Conservation (phyloP, 1,140 invertebrate species). For the Mactra quadrangularis region DNA sequence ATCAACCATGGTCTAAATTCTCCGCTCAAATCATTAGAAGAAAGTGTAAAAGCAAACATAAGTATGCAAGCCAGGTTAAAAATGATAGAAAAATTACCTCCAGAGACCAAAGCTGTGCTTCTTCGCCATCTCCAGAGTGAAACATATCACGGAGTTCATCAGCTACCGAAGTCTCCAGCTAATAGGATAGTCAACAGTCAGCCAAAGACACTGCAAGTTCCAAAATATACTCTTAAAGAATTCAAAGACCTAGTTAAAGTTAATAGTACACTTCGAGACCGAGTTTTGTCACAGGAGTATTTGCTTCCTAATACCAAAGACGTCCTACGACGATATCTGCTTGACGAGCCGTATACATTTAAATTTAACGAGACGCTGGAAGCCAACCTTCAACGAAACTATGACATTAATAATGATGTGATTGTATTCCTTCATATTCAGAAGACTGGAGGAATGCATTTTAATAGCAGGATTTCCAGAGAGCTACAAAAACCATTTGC, state of each 20-base stretch:
- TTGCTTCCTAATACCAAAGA: constrained; percentile 4
- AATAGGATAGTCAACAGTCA: too few species aligned
- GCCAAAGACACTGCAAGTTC: too few species aligned
- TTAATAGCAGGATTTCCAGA: constrained; percentile 1
- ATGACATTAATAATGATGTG: constrained; percentile 11
- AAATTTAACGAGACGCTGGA: neutral
- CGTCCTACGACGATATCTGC: neutral
- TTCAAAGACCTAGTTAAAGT: neutral
- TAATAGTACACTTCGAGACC: neutral
- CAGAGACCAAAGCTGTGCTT: too few species aligned
- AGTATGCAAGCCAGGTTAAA: too few species aligned
- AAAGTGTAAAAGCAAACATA: too few species aligned
- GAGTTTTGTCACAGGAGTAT: constrained; percentile 1
- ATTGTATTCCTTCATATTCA: constrained; percentile 48
- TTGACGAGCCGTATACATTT: neutral
- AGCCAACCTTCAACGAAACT: neutral
- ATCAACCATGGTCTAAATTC: too few species aligned
- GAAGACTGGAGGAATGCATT: constrained; percentile 30
- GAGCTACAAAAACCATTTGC: constrained; percentile 23
- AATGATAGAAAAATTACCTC: too few species aligned
- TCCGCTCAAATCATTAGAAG: too few species aligned
- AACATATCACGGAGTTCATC: too few species aligned
- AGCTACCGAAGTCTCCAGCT: too few species aligned
- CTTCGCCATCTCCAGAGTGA: too few species aligned
- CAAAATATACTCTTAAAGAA: neutral